Conservation (phyloP, 2,797 vertebrate species). For the Saxicola maurus region DNA sequence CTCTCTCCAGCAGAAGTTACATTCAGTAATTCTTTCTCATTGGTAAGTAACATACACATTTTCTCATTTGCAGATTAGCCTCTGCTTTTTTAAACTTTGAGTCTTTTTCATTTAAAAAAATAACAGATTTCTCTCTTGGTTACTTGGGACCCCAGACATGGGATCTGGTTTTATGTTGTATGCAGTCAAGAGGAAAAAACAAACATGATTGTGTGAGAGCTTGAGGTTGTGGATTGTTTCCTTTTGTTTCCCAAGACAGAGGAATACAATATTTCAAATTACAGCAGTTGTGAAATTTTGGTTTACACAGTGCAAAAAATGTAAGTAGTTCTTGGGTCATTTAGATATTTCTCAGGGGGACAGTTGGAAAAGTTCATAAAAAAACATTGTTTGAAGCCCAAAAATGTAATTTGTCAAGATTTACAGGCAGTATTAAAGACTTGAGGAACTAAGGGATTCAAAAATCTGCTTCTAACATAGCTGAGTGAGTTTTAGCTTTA, state of each 20-base stretch:
- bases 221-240: not conserved
- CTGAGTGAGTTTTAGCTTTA: constrained; percentile 35
- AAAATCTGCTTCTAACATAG: constrained; percentile 38
- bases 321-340: constrained; percentile 47
- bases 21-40: not conserved
- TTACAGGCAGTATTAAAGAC: constrained; percentile 47
- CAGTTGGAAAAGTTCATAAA: constrained; percentile 58
- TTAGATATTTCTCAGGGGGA: constrained; percentile 57
- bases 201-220: not conserved
- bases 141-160: not conserved
- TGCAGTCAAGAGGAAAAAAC: not conserved
- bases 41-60: not conserved
- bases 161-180: constrained; percentile 4
- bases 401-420: constrained; percentile 59
- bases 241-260: not conserved
- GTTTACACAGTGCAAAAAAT: constrained; percentile 47
- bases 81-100: not conserved
- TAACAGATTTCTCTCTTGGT: not conserved
- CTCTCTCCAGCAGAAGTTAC: not conserved
- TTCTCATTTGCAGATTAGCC: not conserved
- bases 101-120: not conserved
- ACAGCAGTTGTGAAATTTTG: constrained; percentile 40
- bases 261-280: constrained; percentile 39
- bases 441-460: constrained; percentile 58
- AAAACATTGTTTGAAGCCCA: constrained; percentile 43